Conservation (phyloP, 2,888 invertebrate species). For the Branchipolynoe longqiensis region DNA sequence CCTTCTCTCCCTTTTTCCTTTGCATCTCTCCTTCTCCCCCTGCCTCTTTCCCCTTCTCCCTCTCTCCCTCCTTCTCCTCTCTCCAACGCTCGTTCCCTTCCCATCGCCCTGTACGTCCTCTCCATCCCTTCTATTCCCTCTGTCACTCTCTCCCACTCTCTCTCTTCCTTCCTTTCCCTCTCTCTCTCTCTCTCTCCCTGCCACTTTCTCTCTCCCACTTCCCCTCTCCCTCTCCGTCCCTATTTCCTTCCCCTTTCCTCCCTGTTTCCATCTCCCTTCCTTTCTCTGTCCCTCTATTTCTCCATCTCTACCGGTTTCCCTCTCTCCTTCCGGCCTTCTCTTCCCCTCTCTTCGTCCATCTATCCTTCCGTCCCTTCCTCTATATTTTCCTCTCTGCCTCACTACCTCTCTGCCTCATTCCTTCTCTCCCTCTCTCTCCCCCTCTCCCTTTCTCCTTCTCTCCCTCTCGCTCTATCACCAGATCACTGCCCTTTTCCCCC, state of each 20-base stretch:
- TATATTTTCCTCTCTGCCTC: background rate
- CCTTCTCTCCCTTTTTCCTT: too few species aligned
- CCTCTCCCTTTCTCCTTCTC: too few species aligned
- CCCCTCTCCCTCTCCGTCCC: too few species aligned
- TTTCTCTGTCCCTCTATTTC: background rate
- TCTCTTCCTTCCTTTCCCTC: background rate
- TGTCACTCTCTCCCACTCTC: conserved; percentile 13
- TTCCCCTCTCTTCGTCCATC: background rate
- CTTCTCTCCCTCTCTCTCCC: background rate
- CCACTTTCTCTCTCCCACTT: too few species aligned
- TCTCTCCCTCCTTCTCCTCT: background rate
- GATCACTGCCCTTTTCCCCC: too few species aligned
- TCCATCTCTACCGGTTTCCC: too few species aligned
- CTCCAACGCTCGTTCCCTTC: too few species aligned
- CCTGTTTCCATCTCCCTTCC: background rate
- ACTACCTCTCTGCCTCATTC: background rate
- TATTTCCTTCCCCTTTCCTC: background rate
- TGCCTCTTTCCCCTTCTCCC: background rate
- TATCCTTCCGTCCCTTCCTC: background rate
- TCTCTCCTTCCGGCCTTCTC: background rate
- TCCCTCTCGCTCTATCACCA: too few species aligned
- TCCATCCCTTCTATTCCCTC: background rate
- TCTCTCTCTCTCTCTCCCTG: background rate
- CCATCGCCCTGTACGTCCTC: too few species aligned
- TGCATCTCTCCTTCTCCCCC: background rate